Evolutionary conservation across 2,797 vertebrate species (phyloP).

Genomic region (Picus viridis): DNA sequence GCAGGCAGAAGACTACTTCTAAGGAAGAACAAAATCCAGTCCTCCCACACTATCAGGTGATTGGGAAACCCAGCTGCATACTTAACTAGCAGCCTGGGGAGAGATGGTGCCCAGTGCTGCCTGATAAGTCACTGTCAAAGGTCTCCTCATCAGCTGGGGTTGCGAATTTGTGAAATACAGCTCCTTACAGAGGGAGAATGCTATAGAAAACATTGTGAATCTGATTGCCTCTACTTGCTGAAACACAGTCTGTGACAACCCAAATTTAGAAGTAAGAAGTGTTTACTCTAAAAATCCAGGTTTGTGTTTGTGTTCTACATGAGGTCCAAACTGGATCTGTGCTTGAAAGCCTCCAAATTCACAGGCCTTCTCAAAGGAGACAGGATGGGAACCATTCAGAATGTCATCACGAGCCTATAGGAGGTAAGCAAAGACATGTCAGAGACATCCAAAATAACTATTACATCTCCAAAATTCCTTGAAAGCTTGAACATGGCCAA

Average conservation of each 20-base stretch:
- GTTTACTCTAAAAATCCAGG: slow-evolving; percentile 98
- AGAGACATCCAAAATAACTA: not conserved
- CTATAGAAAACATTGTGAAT: not conserved
- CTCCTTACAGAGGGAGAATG: not conserved
- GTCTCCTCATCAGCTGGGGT: not conserved
- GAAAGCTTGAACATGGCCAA: not conserved
- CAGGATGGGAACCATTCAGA: slow-evolving; percentile 97
- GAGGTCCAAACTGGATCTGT: slow-evolving; percentile 98
- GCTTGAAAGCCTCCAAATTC: slow-evolving; percentile 98
- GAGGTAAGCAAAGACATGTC: not conserved
- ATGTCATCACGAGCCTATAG: slow-evolving; percentile 96
- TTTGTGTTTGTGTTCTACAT: slow-evolving; percentile 98
- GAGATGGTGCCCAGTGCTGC: not conserved
- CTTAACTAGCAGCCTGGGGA: not conserved
- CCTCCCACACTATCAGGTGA: not conserved
- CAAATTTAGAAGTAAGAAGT: slow-evolving; percentile 5
- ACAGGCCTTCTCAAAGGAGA: slow-evolving; percentile 98
- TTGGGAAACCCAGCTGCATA: not conserved
- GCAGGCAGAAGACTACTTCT: not conserved
- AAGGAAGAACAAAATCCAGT: not conserved
- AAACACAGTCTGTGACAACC: not conserved
- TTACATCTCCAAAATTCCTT: not conserved
- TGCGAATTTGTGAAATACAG: not conserved
- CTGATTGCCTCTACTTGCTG: not conserved
- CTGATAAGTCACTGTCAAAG: not conserved